phyloP scores from a whole-genome alignment of 2,113 vertebrate genomes.

The Scomber japonicus region DNA sequence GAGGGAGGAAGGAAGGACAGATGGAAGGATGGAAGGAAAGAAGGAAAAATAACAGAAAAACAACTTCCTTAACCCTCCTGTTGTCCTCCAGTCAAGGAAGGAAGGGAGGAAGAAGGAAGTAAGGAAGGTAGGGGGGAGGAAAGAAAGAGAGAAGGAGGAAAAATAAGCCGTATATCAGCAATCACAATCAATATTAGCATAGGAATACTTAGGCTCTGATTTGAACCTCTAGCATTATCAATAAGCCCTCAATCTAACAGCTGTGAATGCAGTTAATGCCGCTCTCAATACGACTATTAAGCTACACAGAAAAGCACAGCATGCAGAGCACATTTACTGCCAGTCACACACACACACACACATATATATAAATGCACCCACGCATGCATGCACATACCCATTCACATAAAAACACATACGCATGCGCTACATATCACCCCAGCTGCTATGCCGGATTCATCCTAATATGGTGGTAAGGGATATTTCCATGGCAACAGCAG shows the following conservation, averaged over 20 bases:
- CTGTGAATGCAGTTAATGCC: background rate
- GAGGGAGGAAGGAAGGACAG: too few relatives aligned
- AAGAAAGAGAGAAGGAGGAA: too few relatives aligned
- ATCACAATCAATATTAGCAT: background rate
- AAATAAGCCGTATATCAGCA: background rate
- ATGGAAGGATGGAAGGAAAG: too few relatives aligned
- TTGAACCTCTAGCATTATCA: conserved; percentile 8
- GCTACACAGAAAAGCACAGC: conserved; percentile 2
- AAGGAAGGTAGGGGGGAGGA: too few relatives aligned
- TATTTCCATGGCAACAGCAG: conserved; percentile 84
- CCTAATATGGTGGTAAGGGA: conserved; percentile 75
- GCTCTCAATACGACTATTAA: background rate
- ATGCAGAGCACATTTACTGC: conserved; percentile 27
- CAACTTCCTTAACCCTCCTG: too few relatives aligned
- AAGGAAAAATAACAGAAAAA: too few relatives aligned
- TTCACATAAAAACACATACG: conserved; percentile 69
- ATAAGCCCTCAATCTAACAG: background rate
- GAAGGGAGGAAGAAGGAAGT: too few relatives aligned
- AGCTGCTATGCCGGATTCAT: conserved; percentile 73
- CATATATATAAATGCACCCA: conserved; percentile 50
- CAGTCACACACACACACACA: conserved; percentile 31
- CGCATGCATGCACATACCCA: conserved; percentile 54
- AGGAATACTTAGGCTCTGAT: background rate
- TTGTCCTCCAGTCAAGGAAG: too few relatives aligned
- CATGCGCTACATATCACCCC: conserved; percentile 66